These are phyloP conservation scores for Papilio aristodemus DNA, from an alignment of 1,140 invertebrate species.

Conservation along the genomic window DNA sequence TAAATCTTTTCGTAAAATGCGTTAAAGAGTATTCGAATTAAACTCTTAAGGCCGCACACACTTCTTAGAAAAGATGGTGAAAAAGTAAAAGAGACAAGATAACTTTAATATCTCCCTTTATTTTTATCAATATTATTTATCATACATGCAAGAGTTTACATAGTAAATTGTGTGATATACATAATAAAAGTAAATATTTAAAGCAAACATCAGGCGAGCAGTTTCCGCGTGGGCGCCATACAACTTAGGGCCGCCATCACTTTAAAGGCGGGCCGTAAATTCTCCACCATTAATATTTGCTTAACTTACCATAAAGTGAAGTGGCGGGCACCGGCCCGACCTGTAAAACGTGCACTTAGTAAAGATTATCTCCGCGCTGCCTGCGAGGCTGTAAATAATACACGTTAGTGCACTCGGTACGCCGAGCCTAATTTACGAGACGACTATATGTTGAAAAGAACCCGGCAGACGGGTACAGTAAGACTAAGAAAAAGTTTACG, in stretches of 20 bases:
- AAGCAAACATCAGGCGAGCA: background rate
- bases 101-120: too few species aligned
- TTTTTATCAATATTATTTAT: too few species aligned
- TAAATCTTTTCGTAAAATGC: too few species aligned
- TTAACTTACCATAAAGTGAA: constrained; percentile 70
- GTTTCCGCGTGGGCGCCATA: constrained; percentile 25
- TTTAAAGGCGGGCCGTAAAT: constrained; percentile 57
- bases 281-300: constrained; percentile 67
- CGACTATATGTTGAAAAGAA: background rate
- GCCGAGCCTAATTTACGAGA: constrained; percentile 10
- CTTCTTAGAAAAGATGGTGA: too few species aligned
- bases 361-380: constrained; percentile 62
- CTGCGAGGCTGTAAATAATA: constrained; percentile 64
- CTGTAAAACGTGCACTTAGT: constrained; percentile 70
- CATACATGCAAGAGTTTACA: too few species aligned
- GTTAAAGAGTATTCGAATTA: too few species aligned
- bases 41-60: too few species aligned
- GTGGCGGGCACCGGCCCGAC: constrained; percentile 48
- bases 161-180: background rate
- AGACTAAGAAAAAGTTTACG: background rate
- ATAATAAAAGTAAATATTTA: constrained; percentile 22
- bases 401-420: constrained; percentile 31
- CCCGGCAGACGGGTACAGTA: background rate
- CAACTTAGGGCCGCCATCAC: constrained; percentile 34
- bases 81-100: too few species aligned